Percentiles rank a stretch among this genome's conserved stretches.
These are phyloP conservation scores for Penaeus chinensis DNA, from an alignment of 1,140 invertebrate genomes.

Conservation along the genomic window DNA sequence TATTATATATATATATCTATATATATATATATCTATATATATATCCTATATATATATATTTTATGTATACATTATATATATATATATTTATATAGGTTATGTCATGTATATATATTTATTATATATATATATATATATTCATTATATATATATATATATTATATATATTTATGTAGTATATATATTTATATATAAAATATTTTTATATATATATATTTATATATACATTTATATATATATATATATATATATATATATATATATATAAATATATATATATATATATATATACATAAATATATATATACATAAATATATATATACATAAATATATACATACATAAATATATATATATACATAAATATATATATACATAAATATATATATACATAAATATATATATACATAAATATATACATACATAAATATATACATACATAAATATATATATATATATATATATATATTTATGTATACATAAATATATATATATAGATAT, in stretches of 20 bases:
- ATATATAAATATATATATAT: neutral
- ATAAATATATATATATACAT: slow-evolving; percentile 1
- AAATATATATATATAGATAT: neutral
- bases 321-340: neutral
- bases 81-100: too few relatives aligned
- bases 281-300: neutral
- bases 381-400: neutral
- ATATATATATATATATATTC: too few relatives aligned
- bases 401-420: neutral
- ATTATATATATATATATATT: too few relatives aligned
- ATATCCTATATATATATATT: too few relatives aligned
- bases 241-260: neutral
- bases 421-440: neutral
- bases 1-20: too few relatives aligned
- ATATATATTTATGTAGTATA: too few relatives aligned
- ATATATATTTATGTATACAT: neutral
- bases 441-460: neutral
- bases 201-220: neutral
- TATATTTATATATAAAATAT: too few relatives aligned
- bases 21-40: too few relatives aligned
- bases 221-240: too few relatives aligned
- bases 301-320: slow-evolving; percentile 9
- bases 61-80: too few relatives aligned
- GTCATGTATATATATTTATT: too few relatives aligned
- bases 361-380: neutral